A percentile compares a stretch with the other conserved stretches of the same genome.
Conservation (phyloP, 1,140 invertebrate genomes). For the Pemphigus obesinymphae region DNA sequence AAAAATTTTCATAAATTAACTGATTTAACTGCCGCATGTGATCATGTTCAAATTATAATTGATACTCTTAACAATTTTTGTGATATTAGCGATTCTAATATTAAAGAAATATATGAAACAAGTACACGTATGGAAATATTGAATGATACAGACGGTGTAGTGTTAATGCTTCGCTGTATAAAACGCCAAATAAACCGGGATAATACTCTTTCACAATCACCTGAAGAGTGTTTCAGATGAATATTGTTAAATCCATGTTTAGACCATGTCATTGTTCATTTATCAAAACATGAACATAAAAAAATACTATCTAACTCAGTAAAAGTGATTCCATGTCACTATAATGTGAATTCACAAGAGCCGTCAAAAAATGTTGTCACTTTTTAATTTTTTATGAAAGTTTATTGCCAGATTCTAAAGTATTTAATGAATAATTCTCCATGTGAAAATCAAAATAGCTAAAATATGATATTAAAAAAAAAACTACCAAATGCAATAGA, state of each 20-base stretch:
- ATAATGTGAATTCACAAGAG: neutral
- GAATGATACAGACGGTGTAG: neutral
- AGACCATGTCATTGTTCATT: neutral
- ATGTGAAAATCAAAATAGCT: neutral
- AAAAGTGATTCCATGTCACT: neutral
- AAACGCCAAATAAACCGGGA: neutral
- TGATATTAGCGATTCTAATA: neutral
- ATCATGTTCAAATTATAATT: neutral
- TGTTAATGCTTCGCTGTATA: neutral
- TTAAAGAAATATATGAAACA: neutral
- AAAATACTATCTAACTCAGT: neutral
- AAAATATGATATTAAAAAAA: neutral
- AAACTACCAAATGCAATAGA: neutral
- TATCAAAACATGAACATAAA: neutral
- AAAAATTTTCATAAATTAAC: neutral
- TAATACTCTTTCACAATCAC: neutral
- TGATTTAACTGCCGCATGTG: neutral
- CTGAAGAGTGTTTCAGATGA: neutral
- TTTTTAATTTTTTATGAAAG: neutral
- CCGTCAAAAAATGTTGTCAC: neutral
- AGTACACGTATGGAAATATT: neutral
- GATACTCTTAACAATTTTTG: neutral
- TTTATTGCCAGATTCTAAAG: neutral
- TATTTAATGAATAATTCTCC: neutral
- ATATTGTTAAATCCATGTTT: neutral